Evolutionary conservation across 1,140 invertebrate genomes (phyloP), one percentile per base, ranked within the genome.

Genomic region (Diplogasteroides magnus): DNA sequence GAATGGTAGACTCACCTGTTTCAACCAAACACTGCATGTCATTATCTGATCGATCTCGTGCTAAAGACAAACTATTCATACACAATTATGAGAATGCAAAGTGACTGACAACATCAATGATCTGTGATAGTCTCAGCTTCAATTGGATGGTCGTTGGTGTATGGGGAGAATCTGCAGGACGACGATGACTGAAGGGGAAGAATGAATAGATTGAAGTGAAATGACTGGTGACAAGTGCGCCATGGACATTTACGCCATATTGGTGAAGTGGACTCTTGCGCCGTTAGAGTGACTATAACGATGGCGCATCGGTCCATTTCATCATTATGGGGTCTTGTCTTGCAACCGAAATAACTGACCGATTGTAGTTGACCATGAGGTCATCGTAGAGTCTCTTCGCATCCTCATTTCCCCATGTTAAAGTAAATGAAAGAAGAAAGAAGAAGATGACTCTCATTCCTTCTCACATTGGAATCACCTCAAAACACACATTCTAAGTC

Each of bases 41-140:
- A 95, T 86, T 79, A 96, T 94, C 87, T 96, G 93, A 86, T 94
- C 92, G 84, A 94, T 94, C 66, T 96, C 86, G 86, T 96, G 94
- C 92, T 95, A 58, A 69, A 80, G 37, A 31, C 31, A 14, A 71
- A 15, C 64, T 11, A 57, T 14, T 48, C 13, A 15, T 23, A 26
- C n/a, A n/a, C 48, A 26, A 56, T n/a, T n/a, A n/a, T n/a, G n/a
- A n/a, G n/a, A n/a, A n/a, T n/a, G n/a, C n/a, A n/a, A n/a, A 37
- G n/a, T 27, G 2, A 68, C 88, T 90, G 87, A 91, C 92, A 87
- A 94, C 87, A 87, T 97, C 94, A 81, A 97, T 95, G 69, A 97
- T 89, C 83, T 97, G 94, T 0, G 93, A 94, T 61, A 97, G 86
- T 60, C 93, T 86, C 27, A 97, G 86, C 25, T 93, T 93, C 31